phyloP scores from a whole-genome alignment of 2,888 invertebrate genomes.

The Slavum lentiscoides region DNA sequence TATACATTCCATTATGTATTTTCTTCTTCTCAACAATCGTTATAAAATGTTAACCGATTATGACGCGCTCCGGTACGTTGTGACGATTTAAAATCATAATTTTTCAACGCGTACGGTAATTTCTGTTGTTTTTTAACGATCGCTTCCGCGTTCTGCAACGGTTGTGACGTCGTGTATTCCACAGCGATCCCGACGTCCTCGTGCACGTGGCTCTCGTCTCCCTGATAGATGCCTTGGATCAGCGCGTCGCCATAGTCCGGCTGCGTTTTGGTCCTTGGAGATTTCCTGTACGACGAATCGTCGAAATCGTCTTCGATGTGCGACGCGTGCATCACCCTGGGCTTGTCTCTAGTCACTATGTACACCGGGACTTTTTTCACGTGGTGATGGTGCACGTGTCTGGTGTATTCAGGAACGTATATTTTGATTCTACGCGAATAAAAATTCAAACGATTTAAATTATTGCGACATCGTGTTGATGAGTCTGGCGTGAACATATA shows the following conservation, averaged over 20 bases:
- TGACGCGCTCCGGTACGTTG: neutral
- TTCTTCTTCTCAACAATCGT: neutral
- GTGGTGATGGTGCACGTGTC: conserved; percentile 58
- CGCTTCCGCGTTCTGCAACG: no score
- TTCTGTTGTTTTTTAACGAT: neutral
- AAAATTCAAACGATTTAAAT: neutral
- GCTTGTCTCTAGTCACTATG: conserved; percentile 52
- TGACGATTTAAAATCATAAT: neutral
- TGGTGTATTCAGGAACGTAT: conserved; percentile 58
- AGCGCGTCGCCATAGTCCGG: neutral
- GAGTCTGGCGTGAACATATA: no score
- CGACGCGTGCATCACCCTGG: conserved; percentile 17
- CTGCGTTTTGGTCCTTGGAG: neutral
- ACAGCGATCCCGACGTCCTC: neutral
- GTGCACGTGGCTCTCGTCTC: conserved; percentile 9
- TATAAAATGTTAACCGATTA: neutral
- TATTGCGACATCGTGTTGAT: no score
- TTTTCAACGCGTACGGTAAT: neutral
- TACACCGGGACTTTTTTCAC: conserved; percentile 57
- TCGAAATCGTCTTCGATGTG: conserved; percentile 18
- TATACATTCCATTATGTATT: no score
- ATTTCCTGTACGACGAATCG: neutral
- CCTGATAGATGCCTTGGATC: conserved; percentile 4
- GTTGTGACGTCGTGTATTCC: neutral
- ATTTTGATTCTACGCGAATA: conserved; percentile 57